phyloP scores from a whole-genome alignment of 2,797 vertebrate genomes.

The Oreochromis mossambicus region DNA sequence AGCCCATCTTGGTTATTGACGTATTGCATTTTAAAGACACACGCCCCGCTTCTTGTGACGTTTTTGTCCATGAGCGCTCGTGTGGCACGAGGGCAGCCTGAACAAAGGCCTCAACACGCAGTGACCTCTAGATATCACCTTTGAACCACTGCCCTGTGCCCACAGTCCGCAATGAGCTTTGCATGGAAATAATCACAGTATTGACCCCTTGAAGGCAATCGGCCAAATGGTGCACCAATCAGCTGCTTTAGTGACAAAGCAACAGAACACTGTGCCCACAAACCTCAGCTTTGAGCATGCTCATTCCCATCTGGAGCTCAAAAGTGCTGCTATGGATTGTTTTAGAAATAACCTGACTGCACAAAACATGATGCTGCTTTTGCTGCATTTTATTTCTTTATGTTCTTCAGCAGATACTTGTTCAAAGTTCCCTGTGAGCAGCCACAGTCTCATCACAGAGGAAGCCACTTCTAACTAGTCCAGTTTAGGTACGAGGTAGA shows the following conservation, averaged over 20 bases:
- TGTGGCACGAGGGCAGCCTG: background rate
- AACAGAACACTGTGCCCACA: background rate
- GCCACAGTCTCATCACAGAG: background rate
- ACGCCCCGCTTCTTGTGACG: background rate
- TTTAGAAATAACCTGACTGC: background rate
- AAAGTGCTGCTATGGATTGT: background rate
- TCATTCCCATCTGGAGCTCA: background rate
- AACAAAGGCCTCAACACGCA: background rate
- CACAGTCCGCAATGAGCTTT: background rate
- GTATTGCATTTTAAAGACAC: background rate
- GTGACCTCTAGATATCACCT: background rate
- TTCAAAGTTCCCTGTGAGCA: background rate
- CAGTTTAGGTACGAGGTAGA: background rate
- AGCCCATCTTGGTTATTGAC: slow-evolving; percentile 2
- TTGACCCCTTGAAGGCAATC: background rate
- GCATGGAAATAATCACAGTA: background rate
- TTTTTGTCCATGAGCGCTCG: background rate
- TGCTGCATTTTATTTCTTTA: background rate
- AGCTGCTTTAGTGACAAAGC: background rate
- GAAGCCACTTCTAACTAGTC: background rate
- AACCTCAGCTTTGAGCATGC: background rate
- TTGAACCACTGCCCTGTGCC: background rate
- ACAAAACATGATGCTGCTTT: background rate
- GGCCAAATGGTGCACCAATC: background rate
- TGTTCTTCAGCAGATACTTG: background rate